These are phyloP conservation scores for Leptobrachium leishanense DNA, from an alignment of 2,113 vertebrate genomes.

Conservation along the genomic window DNA sequence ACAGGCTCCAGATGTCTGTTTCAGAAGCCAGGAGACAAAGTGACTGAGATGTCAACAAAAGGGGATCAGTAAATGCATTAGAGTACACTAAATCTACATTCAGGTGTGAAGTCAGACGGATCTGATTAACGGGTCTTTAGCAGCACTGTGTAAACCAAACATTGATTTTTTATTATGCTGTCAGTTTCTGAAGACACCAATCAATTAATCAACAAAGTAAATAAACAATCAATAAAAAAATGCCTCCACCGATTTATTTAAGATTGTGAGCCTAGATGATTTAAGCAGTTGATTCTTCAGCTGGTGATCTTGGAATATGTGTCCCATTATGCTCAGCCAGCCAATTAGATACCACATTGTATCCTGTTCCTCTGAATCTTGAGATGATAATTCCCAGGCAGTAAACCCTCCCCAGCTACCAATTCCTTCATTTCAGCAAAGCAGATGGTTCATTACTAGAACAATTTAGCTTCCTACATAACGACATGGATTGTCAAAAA, in stretches of 20 bases:
- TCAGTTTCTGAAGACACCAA: too few species aligned
- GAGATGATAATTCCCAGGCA: slow-evolving; percentile 25
- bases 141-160: too few species aligned
- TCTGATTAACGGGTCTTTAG: background rate
- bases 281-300: too few species aligned
- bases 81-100: slow-evolving; percentile 1
- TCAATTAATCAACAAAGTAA: too few species aligned
- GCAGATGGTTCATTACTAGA: slow-evolving; percentile 35
- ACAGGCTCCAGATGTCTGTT: slow-evolving; percentile 19
- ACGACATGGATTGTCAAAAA: background rate
- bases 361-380: slow-evolving; percentile 8
- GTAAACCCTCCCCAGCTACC: background rate
- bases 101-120: background rate
- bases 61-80: background rate
- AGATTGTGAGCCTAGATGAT: too few species aligned
- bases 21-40: background rate
- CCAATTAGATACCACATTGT: too few species aligned
- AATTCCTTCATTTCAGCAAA: background rate
- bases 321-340: too few species aligned
- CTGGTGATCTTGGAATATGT: too few species aligned
- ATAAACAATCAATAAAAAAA: too few species aligned
- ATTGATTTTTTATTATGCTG: too few species aligned
- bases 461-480: background rate
- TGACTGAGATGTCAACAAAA: background rate
- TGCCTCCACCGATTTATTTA: too few species aligned